phyloP scores from a whole-genome alignment of 2,113 vertebrate genomes.

The Semnopithecus entellus region DNA sequence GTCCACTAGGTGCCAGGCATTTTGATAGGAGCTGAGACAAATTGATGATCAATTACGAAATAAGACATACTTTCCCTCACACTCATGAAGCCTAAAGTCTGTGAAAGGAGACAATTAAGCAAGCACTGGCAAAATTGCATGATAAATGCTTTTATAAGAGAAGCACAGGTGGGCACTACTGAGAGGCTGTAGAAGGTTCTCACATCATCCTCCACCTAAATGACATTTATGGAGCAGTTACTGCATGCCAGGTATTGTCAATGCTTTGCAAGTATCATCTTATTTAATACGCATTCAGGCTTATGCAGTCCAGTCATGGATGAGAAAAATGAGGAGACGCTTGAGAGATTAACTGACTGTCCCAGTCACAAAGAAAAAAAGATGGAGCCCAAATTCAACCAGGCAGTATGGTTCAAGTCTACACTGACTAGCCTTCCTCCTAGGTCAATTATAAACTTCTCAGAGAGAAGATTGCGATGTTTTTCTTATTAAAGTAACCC shows the following conservation, averaged over 20 bases:
- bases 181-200: background rate
- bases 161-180: background rate
- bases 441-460: background rate
- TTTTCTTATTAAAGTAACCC: background rate
- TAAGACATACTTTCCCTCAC: background rate
- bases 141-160: background rate
- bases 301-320: background rate
- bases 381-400: background rate
- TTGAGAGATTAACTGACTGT: background rate
- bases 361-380: background rate
- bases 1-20: background rate
- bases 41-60: background rate
- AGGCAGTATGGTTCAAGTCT: background rate
- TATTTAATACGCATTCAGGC: background rate
- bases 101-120: background rate
- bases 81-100: background rate
- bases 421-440: background rate
- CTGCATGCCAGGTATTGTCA: background rate
- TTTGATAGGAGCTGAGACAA: background rate
- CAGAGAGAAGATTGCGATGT: background rate
- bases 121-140: accelerated
- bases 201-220: too few relatives aligned
- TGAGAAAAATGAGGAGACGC: background rate
- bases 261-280: background rate
- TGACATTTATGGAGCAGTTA: background rate